phyloP scores from a whole-genome alignment of 2,888 invertebrate genomes.

The Zhuqinia jingwanae region DNA sequence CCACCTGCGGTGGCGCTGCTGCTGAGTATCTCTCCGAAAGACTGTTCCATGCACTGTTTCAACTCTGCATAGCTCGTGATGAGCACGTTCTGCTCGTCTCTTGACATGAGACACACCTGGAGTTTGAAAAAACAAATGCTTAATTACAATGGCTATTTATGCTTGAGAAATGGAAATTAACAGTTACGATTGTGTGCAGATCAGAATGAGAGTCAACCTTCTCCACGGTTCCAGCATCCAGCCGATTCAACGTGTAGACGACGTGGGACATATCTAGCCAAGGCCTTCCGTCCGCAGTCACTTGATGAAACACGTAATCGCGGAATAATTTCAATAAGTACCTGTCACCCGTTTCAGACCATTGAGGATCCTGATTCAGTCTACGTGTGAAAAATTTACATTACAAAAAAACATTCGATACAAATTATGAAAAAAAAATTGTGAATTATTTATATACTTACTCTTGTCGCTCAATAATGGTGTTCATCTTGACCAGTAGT shows the following conservation, averaged over 20 bases:
- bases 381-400: constrained; percentile 81
- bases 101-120: constrained; percentile 96
- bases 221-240: constrained; percentile 90
- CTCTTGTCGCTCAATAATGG: constrained; percentile 98
- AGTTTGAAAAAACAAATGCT: constrained; percentile 76
- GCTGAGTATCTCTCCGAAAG: constrained; percentile 90
- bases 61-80: constrained; percentile 97
- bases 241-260: constrained; percentile 95
- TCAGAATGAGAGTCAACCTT: constrained; percentile 84
- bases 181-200: not conserved
- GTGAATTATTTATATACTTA: constrained; percentile 81
- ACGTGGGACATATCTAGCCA: constrained; percentile 99
- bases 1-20: constrained; percentile 14
- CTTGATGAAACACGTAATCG: constrained; percentile 98
- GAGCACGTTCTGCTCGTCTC: constrained; percentile 97
- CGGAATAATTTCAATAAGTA: constrained; percentile 99
- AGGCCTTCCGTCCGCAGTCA: constrained; percentile 94
- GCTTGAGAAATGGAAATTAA: not conserved
- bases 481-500: constrained; percentile 93
- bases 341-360: constrained; percentile 99
- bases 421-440: not conserved
- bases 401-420: not conserved
- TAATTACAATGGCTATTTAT: too few species aligned
- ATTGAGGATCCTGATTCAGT: constrained; percentile 94
- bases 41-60: constrained; percentile 95